phyloP scores from a whole-genome alignment of 2,888 invertebrate genomes.

The Sturmia bella region DNA sequence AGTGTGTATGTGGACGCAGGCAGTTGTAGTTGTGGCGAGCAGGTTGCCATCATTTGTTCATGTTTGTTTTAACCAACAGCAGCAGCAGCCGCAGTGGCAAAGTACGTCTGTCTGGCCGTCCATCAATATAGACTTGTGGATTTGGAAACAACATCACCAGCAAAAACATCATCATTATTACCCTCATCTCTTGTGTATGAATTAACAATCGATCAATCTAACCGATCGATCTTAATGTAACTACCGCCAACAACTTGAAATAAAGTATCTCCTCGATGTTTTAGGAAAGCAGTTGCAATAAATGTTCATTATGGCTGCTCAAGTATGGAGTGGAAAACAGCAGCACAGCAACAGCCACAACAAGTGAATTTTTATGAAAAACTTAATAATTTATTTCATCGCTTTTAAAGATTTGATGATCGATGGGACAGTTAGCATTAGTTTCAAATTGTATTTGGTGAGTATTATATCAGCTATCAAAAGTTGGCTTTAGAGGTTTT shows the following conservation, averaged over 20 bases:
- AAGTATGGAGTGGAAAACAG: neutral
- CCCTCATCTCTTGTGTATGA: conserved; percentile 30
- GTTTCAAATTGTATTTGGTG: conserved; percentile 16
- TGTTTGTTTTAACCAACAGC: conserved; percentile 53
- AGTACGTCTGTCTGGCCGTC: conserved; percentile 9
- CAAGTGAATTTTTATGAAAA: conserved; percentile 28
- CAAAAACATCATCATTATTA: conserved; percentile 40
- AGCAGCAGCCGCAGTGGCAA: conserved; percentile 38
- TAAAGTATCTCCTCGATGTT: neutral
- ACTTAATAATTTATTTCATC: conserved; percentile 65
- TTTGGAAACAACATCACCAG: conserved; percentile 31
- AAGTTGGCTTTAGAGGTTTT: conserved; percentile 17
- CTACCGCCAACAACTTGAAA: conserved; percentile 58
- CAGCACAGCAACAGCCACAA: neutral
- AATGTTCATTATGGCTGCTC: conserved; percentile 27
- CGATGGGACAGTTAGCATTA: conserved; percentile 31
- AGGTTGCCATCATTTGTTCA: conserved; percentile 64
- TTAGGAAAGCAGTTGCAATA: conserved; percentile 15
- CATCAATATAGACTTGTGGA: conserved; percentile 41
- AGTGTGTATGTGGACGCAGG: neutral
- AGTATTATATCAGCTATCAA: conserved; percentile 29
- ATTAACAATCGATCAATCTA: conserved; percentile 8
- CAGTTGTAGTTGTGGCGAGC: neutral
- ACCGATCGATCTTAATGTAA: conserved; percentile 52
- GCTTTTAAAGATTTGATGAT: conserved; percentile 54